Evolutionary conservation across 2,113 vertebrate species (phyloP), one percentile per base, ranked within the genome.

Genomic region (Antechinus flavipes): DNA sequence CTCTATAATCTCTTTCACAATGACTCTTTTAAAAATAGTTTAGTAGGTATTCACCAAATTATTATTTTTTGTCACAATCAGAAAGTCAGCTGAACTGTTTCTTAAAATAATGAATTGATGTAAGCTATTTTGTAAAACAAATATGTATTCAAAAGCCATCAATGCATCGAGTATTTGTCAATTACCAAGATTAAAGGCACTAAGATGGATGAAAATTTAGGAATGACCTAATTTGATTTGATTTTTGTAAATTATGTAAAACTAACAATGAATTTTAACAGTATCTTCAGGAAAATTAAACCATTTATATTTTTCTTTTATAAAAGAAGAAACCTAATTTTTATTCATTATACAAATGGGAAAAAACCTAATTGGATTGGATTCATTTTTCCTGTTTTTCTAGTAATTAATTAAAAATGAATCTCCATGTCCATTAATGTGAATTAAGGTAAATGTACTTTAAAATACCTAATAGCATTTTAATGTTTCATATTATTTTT

Each of bases 391-490:
- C 47, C 95, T 97, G 95, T 97, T 97, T 96, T 46, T 50, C 6
- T 68, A 92, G 30, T 76, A 95, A 94, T 92, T 94, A 94, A 94
- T 96, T 95, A 93, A 94, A 97, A 91, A 1, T 0, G 55, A 89
- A 22, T 96, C 96, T 96, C 93, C 95, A 89, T 94, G 8, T 90
- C 56, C 56, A 92, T 95, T 96, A 97, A 54, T 94, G 54, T 54
- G 96, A 97, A 97, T 91, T 0, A 95, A 98, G 49, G n/a, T 76
- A 98, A 97, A 97, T 93, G 25, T 95, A 95, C 54, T 97, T 98
- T 91, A 90, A 96, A 49, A 96, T 93, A 93, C 0, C 0, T 95
- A 94, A 95, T 90, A 53, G 55, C 0, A 0, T 95, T 42, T 94
- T 97, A 97, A 95, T 96, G 35, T 1, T 95, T 94, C 94, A 35